Percentiles rank a stretch among this genome's conserved stretches.
Evolutionary conservation across 2,888 invertebrate genomes (phyloP).

Genomic region (Craniophora ligustri): DNA sequence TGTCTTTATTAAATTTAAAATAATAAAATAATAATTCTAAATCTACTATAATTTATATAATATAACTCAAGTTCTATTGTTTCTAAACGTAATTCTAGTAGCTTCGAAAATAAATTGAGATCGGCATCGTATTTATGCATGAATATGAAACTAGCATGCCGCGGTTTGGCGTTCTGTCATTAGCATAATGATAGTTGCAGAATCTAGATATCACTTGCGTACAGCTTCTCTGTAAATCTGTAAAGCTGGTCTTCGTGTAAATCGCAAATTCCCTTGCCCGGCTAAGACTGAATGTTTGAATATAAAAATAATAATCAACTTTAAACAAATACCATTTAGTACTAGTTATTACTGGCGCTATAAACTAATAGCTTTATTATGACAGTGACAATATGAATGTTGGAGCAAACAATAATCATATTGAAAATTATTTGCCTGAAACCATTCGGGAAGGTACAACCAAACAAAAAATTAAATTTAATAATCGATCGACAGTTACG

Average conservation of each 20-base stretch:
- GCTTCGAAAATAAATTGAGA: constrained; percentile 87
- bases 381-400: no score
- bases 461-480: constrained; percentile 4
- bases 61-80: constrained; percentile 73
- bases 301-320: background rate
- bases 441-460: constrained; percentile 5
- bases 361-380: no score
- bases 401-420: background rate
- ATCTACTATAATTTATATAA: constrained; percentile 71
- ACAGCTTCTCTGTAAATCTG: constrained; percentile 23
- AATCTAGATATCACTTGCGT: constrained; percentile 27
- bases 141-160: constrained; percentile 60
- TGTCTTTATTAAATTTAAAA: constrained; percentile 87
- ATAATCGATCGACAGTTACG: constrained; percentile 20
- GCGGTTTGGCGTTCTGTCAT: constrained; percentile 35
- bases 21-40: constrained; percentile 73
- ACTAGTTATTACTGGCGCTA: no score
- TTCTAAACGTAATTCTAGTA: constrained; percentile 80
- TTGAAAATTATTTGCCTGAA: background rate
- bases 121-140: constrained; percentile 77
- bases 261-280: background rate
- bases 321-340: background rate
- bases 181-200: constrained; percentile 26
- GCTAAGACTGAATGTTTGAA: background rate
- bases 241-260: background rate